phyloP scores from a whole-genome alignment of 2,113 vertebrate species.

The Engraulis encrasicolus region DNA sequence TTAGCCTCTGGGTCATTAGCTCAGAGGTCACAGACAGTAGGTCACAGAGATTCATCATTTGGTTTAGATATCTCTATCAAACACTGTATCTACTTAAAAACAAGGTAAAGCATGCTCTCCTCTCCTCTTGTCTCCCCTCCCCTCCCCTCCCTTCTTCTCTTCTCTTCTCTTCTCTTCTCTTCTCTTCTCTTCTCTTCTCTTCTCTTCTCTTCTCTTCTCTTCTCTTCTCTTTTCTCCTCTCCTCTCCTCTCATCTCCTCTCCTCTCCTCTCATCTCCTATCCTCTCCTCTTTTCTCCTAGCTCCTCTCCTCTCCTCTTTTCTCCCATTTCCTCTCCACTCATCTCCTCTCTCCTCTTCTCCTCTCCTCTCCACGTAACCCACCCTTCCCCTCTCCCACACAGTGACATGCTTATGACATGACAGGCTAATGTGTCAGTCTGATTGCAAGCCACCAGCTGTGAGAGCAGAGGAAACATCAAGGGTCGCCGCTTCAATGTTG shows the following conservation, averaged over 20 bases:
- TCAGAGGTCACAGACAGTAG: too few relatives aligned
- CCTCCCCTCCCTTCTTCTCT: background rate
- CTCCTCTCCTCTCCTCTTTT: background rate
- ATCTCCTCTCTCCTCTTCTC: background rate
- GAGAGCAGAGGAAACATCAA: background rate
- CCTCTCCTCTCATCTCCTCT: background rate
- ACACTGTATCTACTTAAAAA: too few relatives aligned
- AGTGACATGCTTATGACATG: background rate
- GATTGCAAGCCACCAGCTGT: background rate
- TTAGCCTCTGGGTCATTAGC: too few relatives aligned
- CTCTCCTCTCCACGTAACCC: background rate
- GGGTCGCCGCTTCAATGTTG: constrained; percentile 18
- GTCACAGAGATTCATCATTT: too few relatives aligned
- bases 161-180: too few relatives aligned
- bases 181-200: background rate
- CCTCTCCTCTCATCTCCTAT: background rate
- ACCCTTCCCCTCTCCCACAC: background rate
- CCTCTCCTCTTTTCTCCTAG: background rate
- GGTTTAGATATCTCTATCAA: too few relatives aligned
- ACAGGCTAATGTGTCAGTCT: background rate
- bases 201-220: background rate
- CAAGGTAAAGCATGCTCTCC: too few relatives aligned
- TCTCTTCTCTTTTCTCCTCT: background rate
- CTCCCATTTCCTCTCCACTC: background rate
- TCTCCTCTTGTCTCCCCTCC: background rate